These are phyloP conservation scores for Mythimna lalbum DNA, from an alignment of 2,888 invertebrate genomes.

Conservation along the genomic window DNA sequence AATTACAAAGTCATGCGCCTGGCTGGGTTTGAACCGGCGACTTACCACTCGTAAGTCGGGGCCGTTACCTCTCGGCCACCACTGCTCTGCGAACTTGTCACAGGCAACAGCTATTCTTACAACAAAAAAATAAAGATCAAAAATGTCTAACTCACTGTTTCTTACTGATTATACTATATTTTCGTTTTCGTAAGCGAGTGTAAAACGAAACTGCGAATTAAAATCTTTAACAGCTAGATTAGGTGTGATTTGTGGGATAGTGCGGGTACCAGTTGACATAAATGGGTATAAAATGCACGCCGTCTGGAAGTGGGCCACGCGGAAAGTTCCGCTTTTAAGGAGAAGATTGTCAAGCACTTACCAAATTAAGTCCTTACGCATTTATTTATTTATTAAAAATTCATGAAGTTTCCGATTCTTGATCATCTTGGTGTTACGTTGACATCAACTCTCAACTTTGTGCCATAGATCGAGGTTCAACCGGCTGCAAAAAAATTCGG, in stretches of 20 bases:
- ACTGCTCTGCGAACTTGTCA: too few species aligned
- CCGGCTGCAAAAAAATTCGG: too few species aligned
- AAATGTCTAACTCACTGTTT: not conserved
- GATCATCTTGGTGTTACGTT: too few species aligned
- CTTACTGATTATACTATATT: slow-evolving; percentile 18
- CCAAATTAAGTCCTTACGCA: slow-evolving; percentile 14
- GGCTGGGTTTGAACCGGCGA: too few species aligned
- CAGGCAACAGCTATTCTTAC: too few species aligned
- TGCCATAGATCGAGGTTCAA: too few species aligned
- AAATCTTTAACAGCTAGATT: not conserved
- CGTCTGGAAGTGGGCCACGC: slow-evolving; percentile 69
- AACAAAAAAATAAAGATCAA: too few species aligned
- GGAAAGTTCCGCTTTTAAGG: slow-evolving; percentile 74
- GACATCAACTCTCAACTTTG: too few species aligned
- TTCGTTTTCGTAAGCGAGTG: slow-evolving; percentile 26
- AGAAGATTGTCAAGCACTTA: slow-evolving; percentile 19
- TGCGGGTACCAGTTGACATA: slow-evolving; percentile 45
- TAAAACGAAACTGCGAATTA: slow-evolving; percentile 4
- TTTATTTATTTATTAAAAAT: not conserved
- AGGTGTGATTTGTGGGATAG: slow-evolving; percentile 5
- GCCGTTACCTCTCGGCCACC: too few species aligned
- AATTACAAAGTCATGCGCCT: too few species aligned
- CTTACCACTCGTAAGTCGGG: too few species aligned
- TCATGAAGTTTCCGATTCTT: too few species aligned
- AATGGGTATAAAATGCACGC: slow-evolving; percentile 52